Evolutionary conservation across 1,140 invertebrate genomes (phyloP), one percentile per base, ranked within the genome.

Genomic region (Drosophila truncata): DNA sequence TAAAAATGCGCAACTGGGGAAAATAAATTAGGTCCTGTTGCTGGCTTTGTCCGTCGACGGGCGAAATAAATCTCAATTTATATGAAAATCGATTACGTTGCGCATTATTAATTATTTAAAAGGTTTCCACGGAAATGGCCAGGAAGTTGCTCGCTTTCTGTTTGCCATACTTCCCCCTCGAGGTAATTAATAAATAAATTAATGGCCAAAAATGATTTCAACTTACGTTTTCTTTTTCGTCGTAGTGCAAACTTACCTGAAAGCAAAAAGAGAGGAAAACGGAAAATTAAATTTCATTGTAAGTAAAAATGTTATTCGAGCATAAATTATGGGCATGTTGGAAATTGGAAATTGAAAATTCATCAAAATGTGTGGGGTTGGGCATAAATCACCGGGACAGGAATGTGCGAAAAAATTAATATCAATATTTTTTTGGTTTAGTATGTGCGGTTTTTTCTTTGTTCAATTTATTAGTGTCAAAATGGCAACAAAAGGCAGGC

Each of bases 151-250:
- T 50, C 31, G 54, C 33, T 46, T 14, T 42, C 41, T 55, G 18
- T 49, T 49, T 47, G 16, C 25, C 41, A 42, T 41, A 47, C 27
- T 29, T 1, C 27, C 27, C 42, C 57, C 61, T 57, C 23, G 58
- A 50, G 76, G 65, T 74, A 71, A 55, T 78, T 79, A 82, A 77
- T 84, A 73, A 79, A 90, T 72, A 78, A 81, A 64, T 64, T 54
- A 70, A 44, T 75, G 64, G 49, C 66, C 47, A 70, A 70, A 39
- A 67, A 67, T 67, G 35, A 67, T 67, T 54, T 9, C 31, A 41
- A 91, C 87, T 91, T 91, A 91, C 88, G 88, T 91, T 91, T 90
- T 91, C 88, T 85, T 91, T 91, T 70, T 85, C 88, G 72, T 91
- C 90, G 88, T 76, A 82, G 73, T 78, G 74, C 79, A 80, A 76